A percentile compares a stretch with the other conserved stretches of the same genome.
Conservation (phyloP, 2,113 vertebrate genomes). For the Eleginops maclovinus region DNA sequence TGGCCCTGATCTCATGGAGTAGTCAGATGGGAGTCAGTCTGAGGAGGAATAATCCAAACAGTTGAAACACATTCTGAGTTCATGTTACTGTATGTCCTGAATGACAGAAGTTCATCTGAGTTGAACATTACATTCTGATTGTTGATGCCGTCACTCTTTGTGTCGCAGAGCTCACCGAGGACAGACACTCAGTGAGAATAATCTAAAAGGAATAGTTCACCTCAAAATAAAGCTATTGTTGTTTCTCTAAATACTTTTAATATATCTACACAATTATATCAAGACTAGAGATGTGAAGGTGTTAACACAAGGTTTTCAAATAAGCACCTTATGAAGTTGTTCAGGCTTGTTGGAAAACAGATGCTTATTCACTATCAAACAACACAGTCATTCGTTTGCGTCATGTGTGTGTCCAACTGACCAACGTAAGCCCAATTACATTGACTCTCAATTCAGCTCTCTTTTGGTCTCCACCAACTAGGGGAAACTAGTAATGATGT, state of each 20-base stretch:
- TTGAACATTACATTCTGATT: conserved; percentile 67
- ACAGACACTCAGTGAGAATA: not conserved
- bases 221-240: conserved; percentile 11
- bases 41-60: conserved; percentile 24
- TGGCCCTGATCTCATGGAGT: not conserved
- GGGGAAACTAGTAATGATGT: too few relatives aligned
- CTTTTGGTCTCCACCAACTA: too few relatives aligned
- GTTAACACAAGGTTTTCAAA: too few relatives aligned
- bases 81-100: not conserved
- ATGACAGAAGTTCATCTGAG: conserved; percentile 32
- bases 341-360: not conserved
- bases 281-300: too few relatives aligned
- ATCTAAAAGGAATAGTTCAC: conserved; percentile 56
- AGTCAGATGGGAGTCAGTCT: not conserved
- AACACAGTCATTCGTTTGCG: not conserved
- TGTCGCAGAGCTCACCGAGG: not conserved
- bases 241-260: not conserved
- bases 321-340: too few relatives aligned
- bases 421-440: not conserved
- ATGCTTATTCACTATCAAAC: not conserved
- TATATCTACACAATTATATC: not conserved
- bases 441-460: too few relatives aligned
- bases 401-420: not conserved
- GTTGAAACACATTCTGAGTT: conserved; percentile 53
- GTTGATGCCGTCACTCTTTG: not conserved